Conservation (phyloP, 2,113 vertebrate species). For the Canis aureus region DNA sequence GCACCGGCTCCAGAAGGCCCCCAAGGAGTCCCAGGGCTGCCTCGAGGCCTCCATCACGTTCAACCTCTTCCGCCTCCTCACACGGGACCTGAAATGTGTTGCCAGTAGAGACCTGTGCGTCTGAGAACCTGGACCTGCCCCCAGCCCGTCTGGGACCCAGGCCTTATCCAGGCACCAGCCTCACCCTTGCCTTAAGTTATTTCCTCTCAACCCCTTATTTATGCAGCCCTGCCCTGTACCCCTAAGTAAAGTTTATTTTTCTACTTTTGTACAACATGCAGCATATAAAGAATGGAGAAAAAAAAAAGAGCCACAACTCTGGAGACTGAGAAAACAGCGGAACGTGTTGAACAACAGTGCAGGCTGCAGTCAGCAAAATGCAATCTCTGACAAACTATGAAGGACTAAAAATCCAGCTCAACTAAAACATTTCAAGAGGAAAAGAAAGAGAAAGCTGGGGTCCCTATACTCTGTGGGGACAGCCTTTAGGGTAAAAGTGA, state of each 20-base stretch:
- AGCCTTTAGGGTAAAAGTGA: neutral
- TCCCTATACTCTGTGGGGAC: too few species aligned
- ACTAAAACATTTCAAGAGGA: neutral
- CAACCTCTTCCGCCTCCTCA: neutral
- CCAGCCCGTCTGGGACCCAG: neutral
- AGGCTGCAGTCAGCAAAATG: neutral
- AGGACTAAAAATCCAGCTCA: neutral
- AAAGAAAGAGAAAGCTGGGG: neutral
- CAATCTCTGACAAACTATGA: neutral
- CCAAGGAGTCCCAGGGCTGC: conserved; percentile 34
- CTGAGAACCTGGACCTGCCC: neutral
- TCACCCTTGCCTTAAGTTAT: neutral
- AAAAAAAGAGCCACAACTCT: neutral
- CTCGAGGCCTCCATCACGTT: conserved; percentile 38
- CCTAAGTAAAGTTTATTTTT: neutral
- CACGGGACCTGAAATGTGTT: neutral
- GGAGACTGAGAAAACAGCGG: neutral
- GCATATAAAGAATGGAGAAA: neutral
- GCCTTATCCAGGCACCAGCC: neutral
- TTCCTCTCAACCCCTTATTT: neutral
- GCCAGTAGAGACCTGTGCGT: neutral
- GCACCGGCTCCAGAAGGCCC: neutral
- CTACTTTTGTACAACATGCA: neutral
- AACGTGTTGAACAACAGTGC: neutral
- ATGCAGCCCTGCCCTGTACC: neutral